phyloP scores from a whole-genome alignment of 2,113 vertebrate genomes.

The Larimichthys polyactis region DNA sequence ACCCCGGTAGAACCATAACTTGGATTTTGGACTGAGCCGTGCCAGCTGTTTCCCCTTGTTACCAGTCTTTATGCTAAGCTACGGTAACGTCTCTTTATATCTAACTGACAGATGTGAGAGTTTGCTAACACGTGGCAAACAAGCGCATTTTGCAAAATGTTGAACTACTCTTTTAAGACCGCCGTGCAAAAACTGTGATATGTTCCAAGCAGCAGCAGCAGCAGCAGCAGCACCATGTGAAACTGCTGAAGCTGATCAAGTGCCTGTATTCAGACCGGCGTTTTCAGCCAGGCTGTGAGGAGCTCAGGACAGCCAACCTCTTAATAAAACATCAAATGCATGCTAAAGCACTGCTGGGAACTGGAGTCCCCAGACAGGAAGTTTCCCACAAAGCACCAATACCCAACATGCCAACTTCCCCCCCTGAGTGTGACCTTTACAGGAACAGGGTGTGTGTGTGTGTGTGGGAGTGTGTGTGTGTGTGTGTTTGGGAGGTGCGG shows the following conservation, averaged over 20 bases:
- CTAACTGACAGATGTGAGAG: not conserved
- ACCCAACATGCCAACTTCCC: conserved; percentile 57
- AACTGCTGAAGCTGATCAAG: conserved; percentile 54
- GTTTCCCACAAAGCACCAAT: conserved; percentile 65
- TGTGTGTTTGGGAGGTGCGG: conserved; percentile 23
- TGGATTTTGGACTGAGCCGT: too few relatives aligned
- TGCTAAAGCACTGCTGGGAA: conserved; percentile 63
- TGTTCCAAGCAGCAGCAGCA: conserved; percentile 22
- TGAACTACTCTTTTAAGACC: not conserved
- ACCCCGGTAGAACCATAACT: not conserved
- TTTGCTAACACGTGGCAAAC: not conserved
- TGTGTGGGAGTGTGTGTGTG: conserved; percentile 16
- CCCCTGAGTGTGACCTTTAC: conserved; percentile 56
- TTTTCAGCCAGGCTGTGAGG: conserved; percentile 24
- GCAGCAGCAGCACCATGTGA: conserved; percentile 31
- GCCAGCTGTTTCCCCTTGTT: too few relatives aligned
- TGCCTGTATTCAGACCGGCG: conserved; percentile 30
- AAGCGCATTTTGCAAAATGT: not conserved
- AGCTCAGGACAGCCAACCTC: conserved; percentile 43
- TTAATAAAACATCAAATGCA: conserved; percentile 74
- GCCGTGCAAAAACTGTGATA: conserved; percentile 16
- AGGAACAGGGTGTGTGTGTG: conserved; percentile 41
- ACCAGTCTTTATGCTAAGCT: not conserved
- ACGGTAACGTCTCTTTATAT: not conserved
- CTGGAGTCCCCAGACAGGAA: conserved; percentile 60